phyloP scores from a whole-genome alignment of 2,113 vertebrate genomes.

The Ictalurus punctatus region DNA sequence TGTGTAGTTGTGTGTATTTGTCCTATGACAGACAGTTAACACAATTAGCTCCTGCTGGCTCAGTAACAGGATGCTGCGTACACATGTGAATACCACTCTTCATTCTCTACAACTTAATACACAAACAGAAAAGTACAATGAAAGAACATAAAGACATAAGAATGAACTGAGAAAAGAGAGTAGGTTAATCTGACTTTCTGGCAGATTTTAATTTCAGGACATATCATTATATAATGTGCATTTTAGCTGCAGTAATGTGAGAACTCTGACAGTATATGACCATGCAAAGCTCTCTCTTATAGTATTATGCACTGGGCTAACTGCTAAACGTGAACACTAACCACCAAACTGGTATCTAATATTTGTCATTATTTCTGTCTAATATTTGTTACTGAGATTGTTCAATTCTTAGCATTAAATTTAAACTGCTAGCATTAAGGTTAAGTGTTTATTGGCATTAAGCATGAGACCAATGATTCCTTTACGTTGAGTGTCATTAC shows the following conservation, averaged over 20 bases:
- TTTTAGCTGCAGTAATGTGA: neutral
- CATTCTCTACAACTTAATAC: neutral
- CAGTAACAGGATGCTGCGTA: neutral
- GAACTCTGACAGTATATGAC: neutral
- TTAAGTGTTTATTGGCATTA: too few species aligned
- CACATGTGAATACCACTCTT: neutral
- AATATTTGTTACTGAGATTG: too few species aligned
- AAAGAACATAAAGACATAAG: neutral
- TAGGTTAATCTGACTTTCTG: neutral
- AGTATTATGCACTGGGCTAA: neutral
- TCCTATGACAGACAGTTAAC: neutral
- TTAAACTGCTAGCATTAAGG: too few species aligned
- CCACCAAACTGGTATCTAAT: too few species aligned
- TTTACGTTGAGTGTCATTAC: too few species aligned
- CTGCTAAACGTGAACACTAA: neutral
- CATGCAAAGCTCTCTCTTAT: neutral
- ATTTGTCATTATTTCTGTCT: too few species aligned
- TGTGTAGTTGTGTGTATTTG: neutral
- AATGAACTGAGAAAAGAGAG: neutral
- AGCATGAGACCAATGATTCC: too few species aligned
- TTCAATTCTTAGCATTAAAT: too few species aligned
- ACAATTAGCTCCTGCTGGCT: neutral
- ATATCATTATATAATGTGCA: neutral
- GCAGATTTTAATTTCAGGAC: neutral
- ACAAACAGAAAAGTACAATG: neutral